These are phyloP conservation scores for Serripes groenlandicus DNA, from an alignment of 2,888 invertebrate species.

Conservation along the genomic window DNA sequence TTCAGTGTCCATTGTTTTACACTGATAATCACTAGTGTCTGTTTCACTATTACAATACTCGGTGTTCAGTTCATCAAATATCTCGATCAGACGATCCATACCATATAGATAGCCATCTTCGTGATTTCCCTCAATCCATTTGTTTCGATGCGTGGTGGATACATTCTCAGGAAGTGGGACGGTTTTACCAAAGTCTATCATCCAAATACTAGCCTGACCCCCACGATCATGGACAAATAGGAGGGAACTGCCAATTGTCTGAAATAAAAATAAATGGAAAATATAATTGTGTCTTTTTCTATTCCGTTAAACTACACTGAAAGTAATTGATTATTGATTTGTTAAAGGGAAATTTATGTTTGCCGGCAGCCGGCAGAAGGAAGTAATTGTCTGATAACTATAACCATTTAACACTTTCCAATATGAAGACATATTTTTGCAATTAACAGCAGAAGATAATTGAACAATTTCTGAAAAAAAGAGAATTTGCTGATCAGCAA, in stretches of 20 bases:
- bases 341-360: too few species aligned
- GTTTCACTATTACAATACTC: slow-evolving; percentile 23
- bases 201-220: slow-evolving; percentile 84
- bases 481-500: too few species aligned
- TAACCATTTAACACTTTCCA: too few species aligned
- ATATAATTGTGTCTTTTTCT: too few species aligned
- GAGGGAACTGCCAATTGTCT: slow-evolving; percentile 86
- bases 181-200: slow-evolving; percentile 87
- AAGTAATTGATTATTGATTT: too few species aligned
- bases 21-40: neutral
- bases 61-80: slow-evolving; percentile 88
- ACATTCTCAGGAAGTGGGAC: slow-evolving; percentile 88
- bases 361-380: too few species aligned
- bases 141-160: slow-evolving; percentile 92
- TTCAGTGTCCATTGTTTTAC: neutral
- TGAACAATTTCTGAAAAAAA: too few species aligned
- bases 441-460: too few species aligned
- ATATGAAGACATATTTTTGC: too few species aligned
- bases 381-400: too few species aligned
- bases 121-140: slow-evolving; percentile 97
- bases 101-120: slow-evolving; percentile 98
- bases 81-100: slow-evolving; percentile 94
- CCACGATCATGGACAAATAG: slow-evolving; percentile 85
- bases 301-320: too few species aligned
- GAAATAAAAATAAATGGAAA: slow-evolving; percentile 44